Evolutionary conservation across 1,140 invertebrate species (phyloP).

Genomic region (Listronotus oregonensis): DNA sequence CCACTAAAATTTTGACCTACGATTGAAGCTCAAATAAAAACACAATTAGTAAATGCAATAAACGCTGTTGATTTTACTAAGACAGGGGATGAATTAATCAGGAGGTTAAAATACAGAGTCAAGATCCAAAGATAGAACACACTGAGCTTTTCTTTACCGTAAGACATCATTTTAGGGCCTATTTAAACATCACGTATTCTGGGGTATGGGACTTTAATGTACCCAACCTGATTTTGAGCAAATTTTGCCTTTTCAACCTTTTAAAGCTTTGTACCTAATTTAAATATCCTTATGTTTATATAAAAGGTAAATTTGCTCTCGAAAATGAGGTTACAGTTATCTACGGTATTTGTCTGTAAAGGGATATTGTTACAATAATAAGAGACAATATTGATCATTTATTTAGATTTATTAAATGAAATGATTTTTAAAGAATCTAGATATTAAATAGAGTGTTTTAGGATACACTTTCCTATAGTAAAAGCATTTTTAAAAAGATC

Average conservation of each 20-base stretch:
- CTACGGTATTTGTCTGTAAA: no score
- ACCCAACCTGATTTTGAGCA: slow-evolving; percentile 18
- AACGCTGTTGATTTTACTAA: slow-evolving; percentile 16
- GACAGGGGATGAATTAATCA: slow-evolving; percentile 26
- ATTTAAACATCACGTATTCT: slow-evolving; percentile 23
- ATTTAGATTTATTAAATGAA: no score
- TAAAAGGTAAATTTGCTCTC: not conserved
- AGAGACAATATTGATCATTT: no score
- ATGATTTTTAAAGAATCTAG: no score
- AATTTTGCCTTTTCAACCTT: slow-evolving; percentile 28
- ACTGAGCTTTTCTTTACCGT: slow-evolving; percentile 21
- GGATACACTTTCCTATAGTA: no score
- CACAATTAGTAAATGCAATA: slow-evolving; percentile 24
- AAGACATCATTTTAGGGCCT: slow-evolving; percentile 17
- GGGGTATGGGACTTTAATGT: slow-evolving; percentile 17
- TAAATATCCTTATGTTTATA: slow-evolving; percentile 19
- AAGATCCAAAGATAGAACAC: slow-evolving; percentile 28
- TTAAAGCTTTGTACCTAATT: slow-evolving; percentile 13
- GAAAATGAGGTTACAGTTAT: no score
- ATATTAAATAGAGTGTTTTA: no score
- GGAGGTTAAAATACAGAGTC: slow-evolving; percentile 17
- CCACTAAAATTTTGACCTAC: no score
- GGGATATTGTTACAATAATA: no score
- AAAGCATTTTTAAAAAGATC: no score
- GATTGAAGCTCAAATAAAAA: slow-evolving; percentile 14